These are phyloP conservation scores for Caenorhabditis sp. DNA, from an alignment of 2,888 invertebrate genomes.

Conservation along the genomic window DNA sequence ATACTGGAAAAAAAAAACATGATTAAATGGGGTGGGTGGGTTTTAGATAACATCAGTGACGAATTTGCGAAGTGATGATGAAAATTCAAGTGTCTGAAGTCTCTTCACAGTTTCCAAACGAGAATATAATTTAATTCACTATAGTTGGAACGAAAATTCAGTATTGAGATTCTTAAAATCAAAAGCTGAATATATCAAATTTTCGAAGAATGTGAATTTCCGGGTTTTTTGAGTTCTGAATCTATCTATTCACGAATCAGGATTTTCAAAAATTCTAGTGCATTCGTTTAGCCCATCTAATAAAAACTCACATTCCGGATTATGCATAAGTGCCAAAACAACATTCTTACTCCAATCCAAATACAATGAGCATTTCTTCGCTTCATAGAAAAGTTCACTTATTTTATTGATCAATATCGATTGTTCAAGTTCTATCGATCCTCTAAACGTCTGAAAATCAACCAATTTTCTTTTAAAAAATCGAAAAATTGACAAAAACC, in stretches of 20 bases:
- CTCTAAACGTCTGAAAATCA: conserved; percentile 44
- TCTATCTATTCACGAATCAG: too few relatives aligned
- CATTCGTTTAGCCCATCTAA: neutral
- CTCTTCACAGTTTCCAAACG: too few relatives aligned
- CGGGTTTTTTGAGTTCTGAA: too few relatives aligned
- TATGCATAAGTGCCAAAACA: conserved; percentile 14
- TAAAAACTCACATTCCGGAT: conserved; percentile 11
- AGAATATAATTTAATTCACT: too few relatives aligned
- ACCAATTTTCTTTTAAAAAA: too few relatives aligned
- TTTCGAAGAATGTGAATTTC: too few relatives aligned
- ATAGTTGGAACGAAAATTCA: too few relatives aligned
- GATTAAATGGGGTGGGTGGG: too few relatives aligned
- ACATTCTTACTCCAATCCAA: conserved; percentile 8
- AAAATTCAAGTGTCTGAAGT: too few relatives aligned
- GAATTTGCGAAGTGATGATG: neutral
- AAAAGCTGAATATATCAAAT: too few relatives aligned
- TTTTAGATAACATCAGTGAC: neutral
- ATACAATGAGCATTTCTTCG: conserved; percentile 8
- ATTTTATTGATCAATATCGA: conserved; percentile 43
- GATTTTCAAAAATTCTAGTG: neutral
- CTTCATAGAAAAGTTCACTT: conserved; percentile 50
- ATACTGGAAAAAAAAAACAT: neutral
- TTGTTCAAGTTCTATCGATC: conserved; percentile 55
- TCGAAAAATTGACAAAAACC: too few relatives aligned
- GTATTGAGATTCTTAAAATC: too few relatives aligned